Percentiles rank a stretch among this genome's conserved stretches.
phyloP scores from a whole-genome alignment of 2,888 invertebrate species.

The Tiliacea citrago region DNA sequence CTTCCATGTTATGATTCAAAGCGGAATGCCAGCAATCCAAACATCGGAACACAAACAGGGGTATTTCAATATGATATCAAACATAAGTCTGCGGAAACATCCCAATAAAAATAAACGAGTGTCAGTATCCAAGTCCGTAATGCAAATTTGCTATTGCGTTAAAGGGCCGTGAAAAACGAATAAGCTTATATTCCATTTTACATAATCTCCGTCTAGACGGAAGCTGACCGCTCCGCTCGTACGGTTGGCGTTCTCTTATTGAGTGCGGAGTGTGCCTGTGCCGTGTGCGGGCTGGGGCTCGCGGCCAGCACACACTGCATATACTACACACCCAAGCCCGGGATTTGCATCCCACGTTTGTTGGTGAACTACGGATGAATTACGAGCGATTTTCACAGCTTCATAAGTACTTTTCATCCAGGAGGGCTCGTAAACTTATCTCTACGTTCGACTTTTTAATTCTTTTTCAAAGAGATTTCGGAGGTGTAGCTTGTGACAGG shows the following conservation, averaged over 20 bases:
- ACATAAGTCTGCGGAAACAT: conserved; percentile 76
- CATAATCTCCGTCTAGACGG: conserved; percentile 90
- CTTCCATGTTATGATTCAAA: conserved; percentile 69
- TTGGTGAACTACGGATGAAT: conserved; percentile 78
- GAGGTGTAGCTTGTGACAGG: conserved; percentile 1
- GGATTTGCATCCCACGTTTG: conserved; percentile 79
- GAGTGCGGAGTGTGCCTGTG: conserved; percentile 64
- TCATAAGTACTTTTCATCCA: conserved; percentile 74
- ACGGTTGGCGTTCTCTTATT: conserved; percentile 77
- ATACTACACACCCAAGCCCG: conserved; percentile 52
- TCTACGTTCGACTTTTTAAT: conserved; percentile 64
- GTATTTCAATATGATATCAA: conserved; percentile 73
- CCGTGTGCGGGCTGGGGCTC: conserved; percentile 37
- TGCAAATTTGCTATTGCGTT: conserved; percentile 81
- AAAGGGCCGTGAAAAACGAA: conserved; percentile 82
- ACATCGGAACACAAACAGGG: conserved; percentile 72
- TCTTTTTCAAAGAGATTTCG: conserved; percentile 60
- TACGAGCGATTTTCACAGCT: conserved; percentile 79
- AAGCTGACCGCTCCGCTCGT: conserved; percentile 76
- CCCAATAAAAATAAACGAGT: conserved; percentile 81
- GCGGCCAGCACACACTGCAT: conserved; percentile 53
- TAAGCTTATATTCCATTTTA: conserved; percentile 84
- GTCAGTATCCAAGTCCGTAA: conserved; percentile 79
- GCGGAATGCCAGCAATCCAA: conserved; percentile 62
- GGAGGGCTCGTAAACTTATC: conserved; percentile 69